Evolutionary conservation across 2,888 invertebrate genomes (phyloP), one percentile per base, ranked within the genome.

Genomic region (Cremastobaeus sp.): DNA sequence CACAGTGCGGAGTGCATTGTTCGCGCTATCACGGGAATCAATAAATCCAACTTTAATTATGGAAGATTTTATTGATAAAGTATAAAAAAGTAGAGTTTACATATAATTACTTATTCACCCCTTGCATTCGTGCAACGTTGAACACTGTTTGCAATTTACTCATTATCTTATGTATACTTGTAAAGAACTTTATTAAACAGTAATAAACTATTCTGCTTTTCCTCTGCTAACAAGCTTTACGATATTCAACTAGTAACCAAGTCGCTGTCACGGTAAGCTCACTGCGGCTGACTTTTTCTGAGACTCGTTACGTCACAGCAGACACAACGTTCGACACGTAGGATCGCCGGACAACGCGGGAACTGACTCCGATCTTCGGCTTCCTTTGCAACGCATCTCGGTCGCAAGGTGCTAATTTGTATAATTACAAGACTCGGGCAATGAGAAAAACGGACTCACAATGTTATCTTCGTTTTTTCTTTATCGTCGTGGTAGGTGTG

Each of bases 91-190:
- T 4, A 11, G 41, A 28, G 50, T 35, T 48, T 12, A 17, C 45
- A 18, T 30, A 15, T 41, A 39, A 45, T 59, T 54, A 47, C 28
- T 59, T 72, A 65, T 72, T 72, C 59, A 59, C 71, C 54, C 65
- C 32, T 48, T 35, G 21, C 14, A n/a, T n/a, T 30, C 45, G 47
- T 39, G 52, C 14, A 54, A 55, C 15, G 60, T 41, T 62, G 39
- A 47, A 14, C 11, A 18, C 32, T 50, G 55, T 43, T 55, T 71
- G 57, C 50, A 64, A 71, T 71, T 59, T 47, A 43, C 59, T 65
- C 52, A 71, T 71, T 71, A 71, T 59, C 71, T 71, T 64, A 64
- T 59, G 64, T 62, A 54, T 65, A 65, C 43, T 41, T 57, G 50
- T 45, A 64, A 50, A 71, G 55, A 62, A 70, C 70, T 62, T 70